Conservation (phyloP, 2,113 vertebrate genomes). For the Erpornis zantholeuca region DNA sequence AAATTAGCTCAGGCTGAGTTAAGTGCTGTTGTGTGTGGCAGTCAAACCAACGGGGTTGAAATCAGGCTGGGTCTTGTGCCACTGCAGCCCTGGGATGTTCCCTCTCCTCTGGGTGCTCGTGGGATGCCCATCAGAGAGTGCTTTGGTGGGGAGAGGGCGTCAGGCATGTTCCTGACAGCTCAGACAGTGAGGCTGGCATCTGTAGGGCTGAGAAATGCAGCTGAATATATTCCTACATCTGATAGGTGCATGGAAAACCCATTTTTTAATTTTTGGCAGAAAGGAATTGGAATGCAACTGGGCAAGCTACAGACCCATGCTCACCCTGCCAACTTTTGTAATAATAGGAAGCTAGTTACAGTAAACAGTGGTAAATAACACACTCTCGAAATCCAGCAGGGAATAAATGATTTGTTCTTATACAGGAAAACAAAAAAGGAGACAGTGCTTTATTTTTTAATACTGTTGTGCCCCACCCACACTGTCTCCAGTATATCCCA, state of each 20-base stretch:
- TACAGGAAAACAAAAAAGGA: slow-evolving; percentile 58
- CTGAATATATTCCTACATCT: slow-evolving; percentile 25
- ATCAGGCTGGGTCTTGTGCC: not conserved
- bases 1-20: not conserved
- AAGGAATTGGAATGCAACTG: slow-evolving; percentile 51
- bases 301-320: slow-evolving; percentile 46
- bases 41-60: not conserved
- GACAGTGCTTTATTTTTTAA: slow-evolving; percentile 42
- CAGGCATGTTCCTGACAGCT: not conserved
- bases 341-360: slow-evolving; percentile 69
- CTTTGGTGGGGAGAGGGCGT: not conserved
- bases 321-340: slow-evolving; percentile 61
- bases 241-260: slow-evolving; percentile 60
- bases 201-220: not conserved
- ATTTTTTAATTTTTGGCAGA: slow-evolving; percentile 62
- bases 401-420: slow-evolving; percentile 63
- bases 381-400: slow-evolving; percentile 42
- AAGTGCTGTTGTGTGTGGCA: not conserved
- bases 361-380: slow-evolving; percentile 70
- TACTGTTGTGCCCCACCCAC: slow-evolving; percentile 51
- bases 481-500: slow-evolving; percentile 57
- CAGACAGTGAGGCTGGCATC: not conserved
- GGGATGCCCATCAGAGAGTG: not conserved
- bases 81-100: not conserved
- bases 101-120: not conserved